These are phyloP conservation scores for Ascaphus truei DNA, from an alignment of 2,113 vertebrate genomes.

Conservation along the genomic window DNA sequence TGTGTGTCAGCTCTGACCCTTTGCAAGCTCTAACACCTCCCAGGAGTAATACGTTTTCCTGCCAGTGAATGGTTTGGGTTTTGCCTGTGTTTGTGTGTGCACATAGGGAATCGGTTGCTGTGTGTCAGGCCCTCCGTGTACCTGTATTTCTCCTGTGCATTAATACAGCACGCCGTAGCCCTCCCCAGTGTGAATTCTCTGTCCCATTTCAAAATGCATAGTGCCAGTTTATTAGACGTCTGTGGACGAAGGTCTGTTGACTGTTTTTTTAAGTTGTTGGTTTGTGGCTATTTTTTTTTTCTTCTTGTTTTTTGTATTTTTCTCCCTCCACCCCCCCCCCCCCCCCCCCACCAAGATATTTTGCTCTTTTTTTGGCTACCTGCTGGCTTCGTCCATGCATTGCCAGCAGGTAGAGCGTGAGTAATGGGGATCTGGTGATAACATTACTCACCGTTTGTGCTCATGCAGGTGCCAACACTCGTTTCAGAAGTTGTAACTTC, in stretches of 20 bases:
- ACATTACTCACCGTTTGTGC: constrained; percentile 71
- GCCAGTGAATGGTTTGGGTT: constrained; percentile 15
- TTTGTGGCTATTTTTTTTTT: constrained; percentile 67
- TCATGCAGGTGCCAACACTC: constrained; percentile 68
- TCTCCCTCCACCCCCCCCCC: constrained; percentile 58
- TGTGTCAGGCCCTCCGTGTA: constrained; percentile 58
- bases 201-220: constrained; percentile 56
- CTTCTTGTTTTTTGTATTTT: constrained; percentile 42
- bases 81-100: constrained; percentile 18
- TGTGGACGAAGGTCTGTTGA: constrained; percentile 68
- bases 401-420: constrained; percentile 70
- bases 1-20: constrained; percentile 6
- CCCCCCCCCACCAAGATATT: not conserved
- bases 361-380: constrained; percentile 47
- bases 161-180: constrained; percentile 62
- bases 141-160: constrained; percentile 58
- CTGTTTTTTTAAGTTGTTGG: constrained; percentile 62
- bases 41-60: not conserved
- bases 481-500: constrained; percentile 69
- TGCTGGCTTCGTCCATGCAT: constrained; percentile 72
- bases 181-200: constrained; percentile 59
- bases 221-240: constrained; percentile 53
- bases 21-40: not conserved
- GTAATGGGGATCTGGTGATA: constrained; percentile 58
- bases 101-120: constrained; percentile 24